Percentiles rank a stretch among this genome's conserved stretches.
Evolutionary conservation across 2,888 invertebrate genomes (phyloP).

Genomic region (Dynastes hyllus): DNA sequence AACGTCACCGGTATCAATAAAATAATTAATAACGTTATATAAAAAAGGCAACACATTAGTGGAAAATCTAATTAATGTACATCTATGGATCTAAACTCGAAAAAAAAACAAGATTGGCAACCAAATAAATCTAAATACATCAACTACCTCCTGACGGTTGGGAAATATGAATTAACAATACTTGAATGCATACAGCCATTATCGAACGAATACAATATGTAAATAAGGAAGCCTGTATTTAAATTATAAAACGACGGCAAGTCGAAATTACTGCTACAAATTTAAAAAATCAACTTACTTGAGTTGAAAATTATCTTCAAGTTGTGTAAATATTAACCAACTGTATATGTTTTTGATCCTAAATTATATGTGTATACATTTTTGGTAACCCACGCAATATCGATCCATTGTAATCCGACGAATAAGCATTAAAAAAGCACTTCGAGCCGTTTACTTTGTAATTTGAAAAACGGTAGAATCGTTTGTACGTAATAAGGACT

Average conservation of each 20-base stretch:
- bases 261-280: not conserved
- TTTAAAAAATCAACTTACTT: constrained; percentile 1
- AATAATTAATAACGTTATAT: constrained; percentile 29
- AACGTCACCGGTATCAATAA: constrained; percentile 34
- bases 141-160: not conserved
- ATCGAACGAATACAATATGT: not conserved
- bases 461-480: too few relatives aligned
- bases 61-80: too few relatives aligned
- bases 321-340: constrained; percentile 4
- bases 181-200: not conserved
- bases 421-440: too few relatives aligned
- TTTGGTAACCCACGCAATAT: not conserved
- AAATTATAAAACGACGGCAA: not conserved
- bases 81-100: too few relatives aligned
- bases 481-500: too few relatives aligned
- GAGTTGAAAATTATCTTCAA: not conserved
- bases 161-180: not conserved
- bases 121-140: not conserved
- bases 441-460: too few relatives aligned
- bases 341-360: not conserved
- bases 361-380: not conserved
- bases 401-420: too few relatives aligned
- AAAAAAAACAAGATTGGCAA: not conserved
- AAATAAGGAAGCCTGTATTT: not conserved
- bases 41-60: not conserved